Percentiles rank a stretch among this genome's conserved stretches.
Evolutionary conservation across 2,113 vertebrate genomes (phyloP).

Genomic region (Pampusana beccarii): DNA sequence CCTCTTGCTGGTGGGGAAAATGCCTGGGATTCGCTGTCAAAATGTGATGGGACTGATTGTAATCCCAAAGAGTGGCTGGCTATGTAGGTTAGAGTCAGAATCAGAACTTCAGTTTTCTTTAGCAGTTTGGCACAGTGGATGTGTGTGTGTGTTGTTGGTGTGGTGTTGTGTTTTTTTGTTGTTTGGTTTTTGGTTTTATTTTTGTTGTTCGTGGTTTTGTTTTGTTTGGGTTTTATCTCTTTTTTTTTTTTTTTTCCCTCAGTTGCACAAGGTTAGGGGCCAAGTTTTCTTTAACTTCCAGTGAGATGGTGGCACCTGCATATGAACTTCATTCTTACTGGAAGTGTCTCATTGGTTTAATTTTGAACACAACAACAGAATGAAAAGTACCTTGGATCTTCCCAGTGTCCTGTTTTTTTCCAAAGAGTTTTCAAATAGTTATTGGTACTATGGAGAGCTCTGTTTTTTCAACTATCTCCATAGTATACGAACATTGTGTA

Average conservation of each 20-base stretch:
- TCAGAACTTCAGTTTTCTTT: background rate
- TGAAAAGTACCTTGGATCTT: background rate
- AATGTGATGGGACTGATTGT: background rate
- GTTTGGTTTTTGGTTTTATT: background rate
- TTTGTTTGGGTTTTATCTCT: background rate
- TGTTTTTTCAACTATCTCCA: background rate
- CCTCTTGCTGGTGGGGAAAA: background rate
- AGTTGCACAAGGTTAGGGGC: background rate
- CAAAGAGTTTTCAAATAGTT: background rate
- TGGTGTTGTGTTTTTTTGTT: no score
- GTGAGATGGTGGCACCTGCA: background rate
- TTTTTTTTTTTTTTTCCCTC: background rate
- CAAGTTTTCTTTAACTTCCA: background rate
- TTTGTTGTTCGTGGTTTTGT: no score
- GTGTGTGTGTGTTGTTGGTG: background rate
- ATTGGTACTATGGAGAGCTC: background rate
- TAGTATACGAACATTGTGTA: background rate
- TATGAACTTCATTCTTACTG: background rate
- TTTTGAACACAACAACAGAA: background rate
- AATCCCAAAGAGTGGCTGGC: background rate
- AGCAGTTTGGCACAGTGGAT: background rate
- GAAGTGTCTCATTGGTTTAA: background rate
- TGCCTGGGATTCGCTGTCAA: constrained; percentile 25
- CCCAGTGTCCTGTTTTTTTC: background rate
- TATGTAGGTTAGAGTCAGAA: background rate